Evolutionary conservation across 2,888 invertebrate genomes (phyloP), one percentile per base, ranked within the genome.

Genomic region (Poecilus cupreus): DNA sequence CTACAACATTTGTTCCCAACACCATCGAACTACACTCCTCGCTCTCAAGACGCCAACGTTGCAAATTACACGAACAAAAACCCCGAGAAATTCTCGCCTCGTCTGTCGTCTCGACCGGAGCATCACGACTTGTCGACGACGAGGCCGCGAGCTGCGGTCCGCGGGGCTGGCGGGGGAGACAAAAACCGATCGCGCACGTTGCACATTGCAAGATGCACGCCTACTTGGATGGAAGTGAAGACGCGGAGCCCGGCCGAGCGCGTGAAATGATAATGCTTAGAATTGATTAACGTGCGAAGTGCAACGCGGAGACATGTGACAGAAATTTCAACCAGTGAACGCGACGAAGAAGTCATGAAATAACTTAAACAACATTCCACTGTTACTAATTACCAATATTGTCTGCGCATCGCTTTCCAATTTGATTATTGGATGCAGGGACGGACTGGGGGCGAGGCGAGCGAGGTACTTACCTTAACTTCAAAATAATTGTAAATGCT

Each of bases 201-300:
- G 60, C 60, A 60, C 60, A 60, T 16, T 26, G 32, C 32, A 60
- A 26, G 60, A 8, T 26, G 32, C 32, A 60, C 60, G 60, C 60
- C 60, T 60, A 60, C 60, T 60, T 60, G 18, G 60, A 60, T 60
- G 18, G 22, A 22, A 60, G 32, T n/a, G 32, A 5, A 8, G 8
- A 32, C 32, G 0, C 1, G 8, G 32, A 2, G 32, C 6, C 32
- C 5, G 32, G 32, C 32, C 32, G 4, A 3, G 32, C 26, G 60
- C 60, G 60, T 60, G 60, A 60, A 60, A 60, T 26, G 60, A 60
- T 60, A 60, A 60, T 60, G 60, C 26, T 60, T 60, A 60, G 60
- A 60, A 60, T 60, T 60, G 26, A 60, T 60, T 60, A 26, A 60
- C 32, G 60, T 32, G 60, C 24, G 60, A 60, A 60, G 16, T 60